A percentile compares a stretch with the other conserved stretches of the same genome.
Evolutionary conservation across 2,888 invertebrate genomes (phyloP).

Genomic region (Zaprionus bogoriensis): DNA sequence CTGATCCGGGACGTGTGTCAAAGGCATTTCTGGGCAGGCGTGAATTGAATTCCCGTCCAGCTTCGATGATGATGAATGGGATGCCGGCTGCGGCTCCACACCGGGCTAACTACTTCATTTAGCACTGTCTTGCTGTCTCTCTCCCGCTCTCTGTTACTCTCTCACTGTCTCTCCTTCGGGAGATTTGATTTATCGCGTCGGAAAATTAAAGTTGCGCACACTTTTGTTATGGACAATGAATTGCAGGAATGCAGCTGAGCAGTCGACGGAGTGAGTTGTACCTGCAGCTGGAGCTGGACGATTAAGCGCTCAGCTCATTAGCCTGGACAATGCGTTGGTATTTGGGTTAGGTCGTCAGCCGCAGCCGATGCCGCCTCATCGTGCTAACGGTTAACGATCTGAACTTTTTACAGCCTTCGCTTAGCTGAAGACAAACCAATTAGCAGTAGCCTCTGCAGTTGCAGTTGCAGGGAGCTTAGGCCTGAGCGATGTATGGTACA

Average conservation of each 20-base stretch:
- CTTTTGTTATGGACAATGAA: constrained; percentile 54
- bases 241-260: constrained; percentile 60
- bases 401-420: constrained; percentile 9
- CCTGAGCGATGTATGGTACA: neutral
- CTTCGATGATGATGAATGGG: constrained; percentile 40
- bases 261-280: neutral
- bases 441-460: constrained; percentile 1
- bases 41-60: constrained; percentile 67
- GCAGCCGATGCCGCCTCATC: neutral
- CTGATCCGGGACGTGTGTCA: constrained; percentile 38
- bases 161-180: neutral
- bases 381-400: constrained; percentile 43
- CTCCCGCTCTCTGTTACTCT: neutral
- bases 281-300: constrained; percentile 14
- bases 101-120: constrained; percentile 50
- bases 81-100: constrained; percentile 13
- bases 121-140: constrained; percentile 4
- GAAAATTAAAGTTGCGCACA: constrained; percentile 55
- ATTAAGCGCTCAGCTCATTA: constrained; percentile 63
- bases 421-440: constrained; percentile 26
- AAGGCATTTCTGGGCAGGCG: constrained; percentile 65
- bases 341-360: constrained; percentile 55
- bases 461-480: constrained; percentile 1
- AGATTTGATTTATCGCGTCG: constrained; percentile 62
- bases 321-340: constrained; percentile 64